Base-by-base conservation (phyloP, 2,113 vertebrate species). In the Hucho hucho region DNA sequence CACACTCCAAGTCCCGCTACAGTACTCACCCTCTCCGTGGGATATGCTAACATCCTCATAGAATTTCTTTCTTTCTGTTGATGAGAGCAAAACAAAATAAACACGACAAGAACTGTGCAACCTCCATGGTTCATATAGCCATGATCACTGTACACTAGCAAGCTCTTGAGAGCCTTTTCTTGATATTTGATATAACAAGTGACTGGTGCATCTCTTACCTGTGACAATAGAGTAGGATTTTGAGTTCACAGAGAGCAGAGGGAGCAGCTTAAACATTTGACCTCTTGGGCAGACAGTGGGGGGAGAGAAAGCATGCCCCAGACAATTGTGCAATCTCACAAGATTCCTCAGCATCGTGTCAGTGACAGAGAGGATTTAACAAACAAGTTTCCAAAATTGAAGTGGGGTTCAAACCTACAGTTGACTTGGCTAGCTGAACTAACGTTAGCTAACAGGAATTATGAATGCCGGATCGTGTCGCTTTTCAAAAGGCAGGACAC, bases 11-110 rank as follows among this genome's bases (percentile, higher is more conserved):
- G n/a, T 69, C 4, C n/a, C 0, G n/a, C 2, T 22, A 13, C 18
- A 9, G 12, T 3, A 77, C 93, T 93, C 87, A 98, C 98, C 95
- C 94, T 99, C 97, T 75, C 95, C 94, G 79, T 97, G 96, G 0
- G 96, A 94, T 92, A 99, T 95, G 86, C 91, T 96, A 85, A 99
- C 98, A 0, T 96, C 94, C 89, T 96, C 89, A 89, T 98, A 99
- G 86, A 99, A 98, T 69, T 91, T 91, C 89, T 92, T 98, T 79
- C 94, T 95, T 84, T 97, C 98, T 99, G 84, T 29, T 69, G 76
- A 73, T 75, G 1, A 64, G 6, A 12, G 11, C 77, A 75, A 77
- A 69, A 64, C 71, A 46, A 76, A 43, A 49, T 72, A 29, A 76
- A 26, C 0, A 64, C 7, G 22, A 73, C 4, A 68, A 43, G 18